Conservation (phyloP, 2,797 vertebrate species). For the Falco peregrinus region DNA sequence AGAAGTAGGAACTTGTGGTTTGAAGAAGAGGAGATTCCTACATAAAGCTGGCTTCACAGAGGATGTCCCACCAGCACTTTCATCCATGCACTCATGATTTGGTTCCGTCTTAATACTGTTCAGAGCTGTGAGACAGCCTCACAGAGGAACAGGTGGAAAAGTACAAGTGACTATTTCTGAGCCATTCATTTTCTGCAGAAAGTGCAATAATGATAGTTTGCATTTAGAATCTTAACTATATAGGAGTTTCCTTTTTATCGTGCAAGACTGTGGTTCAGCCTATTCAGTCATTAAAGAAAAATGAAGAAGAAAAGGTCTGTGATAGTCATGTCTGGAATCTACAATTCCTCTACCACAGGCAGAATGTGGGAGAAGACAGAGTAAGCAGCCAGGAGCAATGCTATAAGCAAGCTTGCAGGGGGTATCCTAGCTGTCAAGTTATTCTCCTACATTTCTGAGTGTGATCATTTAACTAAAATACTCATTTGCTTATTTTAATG, state of each 20-base stretch:
- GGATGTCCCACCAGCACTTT: not conserved
- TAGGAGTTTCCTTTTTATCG: not conserved
- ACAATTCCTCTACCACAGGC: not conserved
- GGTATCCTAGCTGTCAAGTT: conserved; percentile 6
- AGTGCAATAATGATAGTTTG: not conserved
- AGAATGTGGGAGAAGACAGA: conserved; percentile 47
- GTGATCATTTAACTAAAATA: conserved; percentile 54
- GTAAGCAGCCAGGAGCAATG: conserved; percentile 31
- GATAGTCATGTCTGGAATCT: not conserved
- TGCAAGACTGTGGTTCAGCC: not conserved
- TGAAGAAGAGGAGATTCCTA: not conserved
- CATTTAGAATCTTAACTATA: not conserved
- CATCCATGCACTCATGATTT: not conserved
- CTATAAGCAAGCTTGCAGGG: conserved; percentile 6
- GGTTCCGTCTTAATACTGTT: not conserved
- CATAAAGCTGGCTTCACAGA: not conserved
- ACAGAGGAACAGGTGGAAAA: not conserved
- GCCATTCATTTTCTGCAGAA: not conserved
- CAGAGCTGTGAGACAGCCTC: not conserved
- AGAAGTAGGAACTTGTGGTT: not conserved
- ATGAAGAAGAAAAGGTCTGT: not conserved
- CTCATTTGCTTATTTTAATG: conserved; percentile 65
- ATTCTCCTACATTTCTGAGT: conserved; percentile 32
- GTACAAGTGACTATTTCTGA: not conserved
- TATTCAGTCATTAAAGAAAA: not conserved